These are phyloP conservation scores for Scaptomyza flava DNA, from an alignment of 2,888 invertebrate genomes.

Conservation along the genomic window DNA sequence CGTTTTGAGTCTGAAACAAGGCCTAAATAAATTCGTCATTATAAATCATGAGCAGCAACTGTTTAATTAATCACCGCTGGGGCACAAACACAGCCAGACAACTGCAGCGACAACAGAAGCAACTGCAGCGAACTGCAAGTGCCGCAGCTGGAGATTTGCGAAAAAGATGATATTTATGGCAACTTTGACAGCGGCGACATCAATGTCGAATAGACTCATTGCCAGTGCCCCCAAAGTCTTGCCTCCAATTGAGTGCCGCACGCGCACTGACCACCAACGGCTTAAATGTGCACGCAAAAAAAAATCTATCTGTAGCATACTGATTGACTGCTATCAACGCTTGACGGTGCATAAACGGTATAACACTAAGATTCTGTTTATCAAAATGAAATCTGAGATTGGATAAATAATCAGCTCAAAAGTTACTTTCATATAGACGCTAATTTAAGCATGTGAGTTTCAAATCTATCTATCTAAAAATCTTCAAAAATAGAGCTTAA, in stretches of 20 bases:
- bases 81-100: constrained; percentile 33
- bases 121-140: constrained; percentile 43
- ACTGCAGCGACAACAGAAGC: not conserved
- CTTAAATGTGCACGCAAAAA: constrained; percentile 9
- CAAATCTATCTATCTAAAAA: too few species aligned
- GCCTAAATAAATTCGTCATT: constrained; percentile 83
- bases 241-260: constrained; percentile 74
- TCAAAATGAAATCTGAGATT: not conserved
- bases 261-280: constrained; percentile 73
- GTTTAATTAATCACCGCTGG: constrained; percentile 79
- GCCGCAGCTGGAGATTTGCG: constrained; percentile 78
- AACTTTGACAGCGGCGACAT: constrained; percentile 80
- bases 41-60: constrained; percentile 81
- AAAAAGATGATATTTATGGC: constrained; percentile 83
- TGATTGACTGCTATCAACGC: too few species aligned
- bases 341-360: too few species aligned
- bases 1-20: constrained; percentile 47
- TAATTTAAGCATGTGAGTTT: too few species aligned
- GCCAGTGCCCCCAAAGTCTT: constrained; percentile 47
- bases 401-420: too few species aligned
- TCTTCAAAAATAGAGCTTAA: too few species aligned
- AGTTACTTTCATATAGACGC: too few species aligned
- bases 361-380: not conserved
- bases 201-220: constrained; percentile 71
- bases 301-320: not conserved